Evolutionary conservation across 2,797 vertebrate genomes (phyloP), one percentile per base, ranked within the genome.

Genomic region (Tragopan temminckii): DNA sequence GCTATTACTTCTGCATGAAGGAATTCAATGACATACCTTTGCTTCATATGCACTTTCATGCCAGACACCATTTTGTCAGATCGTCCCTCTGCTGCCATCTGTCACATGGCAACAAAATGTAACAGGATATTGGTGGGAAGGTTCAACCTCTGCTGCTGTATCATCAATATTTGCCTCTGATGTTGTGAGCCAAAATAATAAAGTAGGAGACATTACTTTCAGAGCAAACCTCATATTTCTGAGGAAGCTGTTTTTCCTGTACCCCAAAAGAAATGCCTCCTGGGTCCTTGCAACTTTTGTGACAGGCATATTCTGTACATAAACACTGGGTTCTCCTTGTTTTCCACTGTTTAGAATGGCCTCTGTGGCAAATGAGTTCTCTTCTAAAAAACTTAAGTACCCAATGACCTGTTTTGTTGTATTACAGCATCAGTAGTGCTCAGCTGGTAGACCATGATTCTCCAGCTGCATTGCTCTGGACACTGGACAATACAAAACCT

Each of bases 391-490:
- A 33, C 33, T 63, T 50, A 40, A 69, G 52, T 66, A 50, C 69
- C 16, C 55, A 80, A 42, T 38, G 11, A 48, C 33, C 70, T 55
- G 3, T 13, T 61, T 59, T 59, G 15, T 17, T 58, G 9, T n/a
- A 3, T 64, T 52, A 67, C 13, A 35, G 23, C 35, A 45, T 13
- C 11, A 2, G 4, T 8, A 62, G 15, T 38, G 12, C 43, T 90
- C 1, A 0, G 0, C 42, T 69, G 79, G 36, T 13, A 38, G 42
- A 80, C 36, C 3, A 0, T 33, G 46, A 45, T 75, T 48, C 31
- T 80, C 29, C 43, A 85, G 40, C 46, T 72, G 31, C 7, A 16
- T 46, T 58, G 71, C 19, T 5, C 38, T 5, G 1, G 55, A 40
- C 43, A 67, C 11, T 36, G 35, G 45, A 25, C 38, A 58, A 35